Percentiles rank a stretch among this genome's conserved stretches.
phyloP scores from a whole-genome alignment of 53 echinoderm and acorn worm species.

The Echinarachnius parma region DNA sequence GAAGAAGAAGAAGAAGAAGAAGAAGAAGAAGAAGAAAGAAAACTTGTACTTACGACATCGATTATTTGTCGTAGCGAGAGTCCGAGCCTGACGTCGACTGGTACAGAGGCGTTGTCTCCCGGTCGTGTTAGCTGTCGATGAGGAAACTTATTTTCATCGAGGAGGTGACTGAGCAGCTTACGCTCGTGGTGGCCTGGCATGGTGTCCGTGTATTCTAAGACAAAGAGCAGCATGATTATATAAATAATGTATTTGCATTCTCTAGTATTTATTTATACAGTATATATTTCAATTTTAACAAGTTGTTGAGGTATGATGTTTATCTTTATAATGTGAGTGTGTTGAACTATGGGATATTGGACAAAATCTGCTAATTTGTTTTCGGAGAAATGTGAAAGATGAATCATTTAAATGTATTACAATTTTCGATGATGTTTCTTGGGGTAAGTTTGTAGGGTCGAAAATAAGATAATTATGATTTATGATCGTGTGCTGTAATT shows the following conservation, averaged over 20 bases:
- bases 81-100: slow-evolving; percentile 54
- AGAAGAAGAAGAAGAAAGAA: not conserved
- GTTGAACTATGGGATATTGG: too few relatives aligned
- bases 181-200: slow-evolving; percentile 68
- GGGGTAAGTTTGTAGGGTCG: too few relatives aligned
- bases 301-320: too few relatives aligned
- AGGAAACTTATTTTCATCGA: slow-evolving; percentile 71
- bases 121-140: slow-evolving; percentile 69
- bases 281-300: not conserved
- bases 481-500: too few relatives aligned
- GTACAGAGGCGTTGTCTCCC: slow-evolving; percentile 41
- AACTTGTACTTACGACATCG: slow-evolving; percentile 71
- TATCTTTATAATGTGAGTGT: too few relatives aligned
- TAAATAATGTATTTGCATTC: not conserved
- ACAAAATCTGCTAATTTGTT: too few relatives aligned
- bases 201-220: slow-evolving; percentile 11
- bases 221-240: not conserved
- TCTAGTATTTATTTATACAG: not conserved
- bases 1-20: not conserved
- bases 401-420: too few relatives aligned
- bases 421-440: too few relatives aligned
- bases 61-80: slow-evolving; percentile 81
- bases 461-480: too few relatives aligned
- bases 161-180: slow-evolving; percentile 53
- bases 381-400: too few relatives aligned